These are phyloP conservation scores for Chroicocephalus ridibundus DNA, from an alignment of 2,113 vertebrate genomes.

Conservation along the genomic window DNA sequence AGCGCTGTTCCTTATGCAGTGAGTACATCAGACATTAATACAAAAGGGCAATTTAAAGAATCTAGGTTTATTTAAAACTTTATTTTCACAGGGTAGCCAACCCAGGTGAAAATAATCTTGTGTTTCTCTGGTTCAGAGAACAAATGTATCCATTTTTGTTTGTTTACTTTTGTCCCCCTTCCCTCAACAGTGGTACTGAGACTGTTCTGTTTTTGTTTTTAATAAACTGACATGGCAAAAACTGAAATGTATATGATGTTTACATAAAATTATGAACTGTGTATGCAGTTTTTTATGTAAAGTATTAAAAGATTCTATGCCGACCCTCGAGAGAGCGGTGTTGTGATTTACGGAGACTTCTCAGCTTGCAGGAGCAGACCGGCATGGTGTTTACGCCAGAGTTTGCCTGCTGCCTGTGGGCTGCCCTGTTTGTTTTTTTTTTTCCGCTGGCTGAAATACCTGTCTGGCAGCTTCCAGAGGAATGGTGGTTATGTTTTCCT, in stretches of 20 bases:
- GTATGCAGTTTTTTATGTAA: slow-evolving; percentile 83
- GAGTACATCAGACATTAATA: not conserved
- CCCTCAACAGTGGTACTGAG: slow-evolving; percentile 75
- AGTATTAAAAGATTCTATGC: slow-evolving; percentile 82
- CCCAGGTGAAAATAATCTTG: slow-evolving; percentile 66
- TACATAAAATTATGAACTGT: slow-evolving; percentile 81
- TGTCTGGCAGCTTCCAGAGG: not conserved
- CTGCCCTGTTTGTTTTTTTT: not conserved
- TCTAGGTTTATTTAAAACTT: slow-evolving; percentile 52
- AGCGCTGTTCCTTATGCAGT: not conserved
- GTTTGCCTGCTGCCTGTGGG: not conserved
- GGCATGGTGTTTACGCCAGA: not conserved
- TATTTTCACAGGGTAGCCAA: slow-evolving; percentile 44
- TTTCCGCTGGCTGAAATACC: not conserved
- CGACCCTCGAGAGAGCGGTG: slow-evolving; percentile 36
- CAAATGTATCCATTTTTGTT: slow-evolving; percentile 23
- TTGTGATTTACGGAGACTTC: slow-evolving; percentile 18
- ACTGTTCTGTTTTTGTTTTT: slow-evolving; percentile 67
- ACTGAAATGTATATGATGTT: slow-evolving; percentile 78
- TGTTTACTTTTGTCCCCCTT: slow-evolving; percentile 20
- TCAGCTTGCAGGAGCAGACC: not conserved
- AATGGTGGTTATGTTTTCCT: not conserved
- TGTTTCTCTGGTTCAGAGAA: slow-evolving; percentile 75
- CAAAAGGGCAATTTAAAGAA: slow-evolving; percentile 22
- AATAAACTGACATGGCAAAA: slow-evolving; percentile 74